These are phyloP conservation scores for Cirrhinus molitorella DNA, from an alignment of 2,797 vertebrate species.

Conservation along the genomic window DNA sequence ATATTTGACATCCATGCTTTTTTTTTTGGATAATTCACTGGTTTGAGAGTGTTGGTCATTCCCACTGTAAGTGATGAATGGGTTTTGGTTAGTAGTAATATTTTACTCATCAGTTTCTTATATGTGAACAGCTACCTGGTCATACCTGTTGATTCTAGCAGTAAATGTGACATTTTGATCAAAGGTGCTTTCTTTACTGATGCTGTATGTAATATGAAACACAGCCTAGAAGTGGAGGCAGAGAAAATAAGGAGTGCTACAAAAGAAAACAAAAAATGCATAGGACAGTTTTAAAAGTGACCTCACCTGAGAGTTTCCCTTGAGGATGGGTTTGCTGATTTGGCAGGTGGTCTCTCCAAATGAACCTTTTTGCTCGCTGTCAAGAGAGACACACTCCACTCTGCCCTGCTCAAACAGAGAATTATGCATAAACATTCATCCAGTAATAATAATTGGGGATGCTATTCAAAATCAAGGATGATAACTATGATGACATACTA, in stretches of 20 bases:
- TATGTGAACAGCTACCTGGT: neutral
- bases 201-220: constrained; percentile 32
- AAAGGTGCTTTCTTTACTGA: constrained; percentile 13
- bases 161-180: neutral
- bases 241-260: neutral
- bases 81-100: neutral
- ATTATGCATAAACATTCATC: neutral
- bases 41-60: constrained; percentile 65
- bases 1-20: constrained; percentile 81
- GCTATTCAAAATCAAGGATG: neutral
- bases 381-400: constrained; percentile 53
- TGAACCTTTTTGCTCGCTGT: constrained; percentile 32
- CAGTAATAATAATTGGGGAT: neutral
- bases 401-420: constrained; percentile 46
- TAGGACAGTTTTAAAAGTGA: neutral
- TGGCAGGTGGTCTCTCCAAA: constrained; percentile 47
- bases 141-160: constrained; percentile 17
- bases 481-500: neutral
- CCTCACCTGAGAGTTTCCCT: constrained; percentile 40
- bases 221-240: neutral
- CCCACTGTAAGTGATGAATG: constrained; percentile 69
- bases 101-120: neutral
- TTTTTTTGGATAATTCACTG: constrained; percentile 64
- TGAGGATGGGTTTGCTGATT: constrained; percentile 60
- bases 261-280: neutral